Evolutionary conservation across 2,113 vertebrate genomes (phyloP), one percentile per base, ranked within the genome.

Genomic region (Eulacestoma nigropectus): DNA sequence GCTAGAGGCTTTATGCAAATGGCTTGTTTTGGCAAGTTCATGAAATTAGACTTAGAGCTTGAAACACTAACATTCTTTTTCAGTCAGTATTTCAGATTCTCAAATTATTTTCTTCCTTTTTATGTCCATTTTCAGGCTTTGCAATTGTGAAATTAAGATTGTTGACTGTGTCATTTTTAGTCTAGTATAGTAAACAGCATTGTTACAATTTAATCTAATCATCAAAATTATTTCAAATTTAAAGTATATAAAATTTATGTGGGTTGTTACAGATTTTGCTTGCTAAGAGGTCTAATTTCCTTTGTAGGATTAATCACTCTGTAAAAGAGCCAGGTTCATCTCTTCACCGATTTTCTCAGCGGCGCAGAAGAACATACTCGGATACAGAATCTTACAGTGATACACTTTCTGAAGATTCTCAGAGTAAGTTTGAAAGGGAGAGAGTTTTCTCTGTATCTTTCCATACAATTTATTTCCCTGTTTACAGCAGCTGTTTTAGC

Each of bases 371-470:
- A 96, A 98, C 98, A 6, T 98, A 98, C 80, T 99, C 98, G 0
- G 98, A 98, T 94, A 98, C 98, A 67, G 99, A 99, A 93, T 97
- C 98, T 70, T 97, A 91, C 89, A 98, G 94, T 79, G 98, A 98
- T 75, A 50, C 65, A 86, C 92, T 92, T 53, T 69, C 91, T 39
- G 98, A 99, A 93, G 98, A 99, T 65, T 93, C 96, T 87, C 98
- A 98, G 65, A 97, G 99, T 99, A 97, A 98, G 98, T 98, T 89
- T 75, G 84, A 42, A 72, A 67, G 20, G 42, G 13, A 32, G 7
- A 3, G 65, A 32, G 7, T 47, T 83, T 75, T 67, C 74, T n/a
- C 30, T 88, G 13, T 82, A 17, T 76, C 33, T 55, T 78, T 65
- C 7, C 10, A 35, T 63, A 81, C 46, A 35, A 39, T 57, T 92